Percentiles rank a stretch among this genome's conserved stretches.
Evolutionary conservation across 1,140 invertebrate species (phyloP).

Genomic region (Macrotrachela quadricornifera): DNA sequence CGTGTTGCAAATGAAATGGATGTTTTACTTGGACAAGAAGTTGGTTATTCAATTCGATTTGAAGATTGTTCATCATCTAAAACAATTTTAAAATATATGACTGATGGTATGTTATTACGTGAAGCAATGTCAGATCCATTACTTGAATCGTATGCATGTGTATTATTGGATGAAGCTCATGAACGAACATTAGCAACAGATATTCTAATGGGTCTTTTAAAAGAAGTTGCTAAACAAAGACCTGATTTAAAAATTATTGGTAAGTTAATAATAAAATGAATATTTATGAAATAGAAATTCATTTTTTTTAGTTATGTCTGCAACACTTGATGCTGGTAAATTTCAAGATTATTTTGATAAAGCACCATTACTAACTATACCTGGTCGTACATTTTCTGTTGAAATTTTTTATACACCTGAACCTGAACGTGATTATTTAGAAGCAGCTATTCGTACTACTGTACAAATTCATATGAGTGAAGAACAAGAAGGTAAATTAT

Average conservation of each 20-base stretch:
- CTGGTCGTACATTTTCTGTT: constrained; percentile 79
- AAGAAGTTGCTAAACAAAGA: constrained; percentile 84
- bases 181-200: constrained; percentile 94
- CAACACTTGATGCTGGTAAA: constrained; percentile 96
- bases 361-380: constrained; percentile 92
- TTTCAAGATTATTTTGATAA: constrained; percentile 97
- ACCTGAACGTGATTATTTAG: constrained; percentile 88
- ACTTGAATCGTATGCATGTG: constrained; percentile 74
- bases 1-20: constrained; percentile 98
- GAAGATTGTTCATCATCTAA: constrained; percentile 90
- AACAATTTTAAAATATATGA: constrained; percentile 68
- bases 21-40: constrained; percentile 80
- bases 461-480: constrained; percentile 99
- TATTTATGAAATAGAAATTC: no score
- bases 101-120: constrained; percentile 94
- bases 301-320: constrained; percentile 99
- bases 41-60: constrained; percentile 96
- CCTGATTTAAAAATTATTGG: constrained; percentile 80
- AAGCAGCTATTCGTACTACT: constrained; percentile 91
- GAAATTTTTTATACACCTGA: constrained; percentile 99
- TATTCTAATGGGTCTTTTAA: constrained; percentile 87
- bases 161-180: constrained; percentile 92
- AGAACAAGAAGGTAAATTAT: constrained; percentile 55
- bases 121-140: constrained; percentile 98
- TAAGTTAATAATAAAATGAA: no score